A percentile compares a stretch with the other conserved stretches of the same genome.
phyloP scores from a whole-genome alignment of 2,888 invertebrate species.

The Pseudococcus longispinus region DNA sequence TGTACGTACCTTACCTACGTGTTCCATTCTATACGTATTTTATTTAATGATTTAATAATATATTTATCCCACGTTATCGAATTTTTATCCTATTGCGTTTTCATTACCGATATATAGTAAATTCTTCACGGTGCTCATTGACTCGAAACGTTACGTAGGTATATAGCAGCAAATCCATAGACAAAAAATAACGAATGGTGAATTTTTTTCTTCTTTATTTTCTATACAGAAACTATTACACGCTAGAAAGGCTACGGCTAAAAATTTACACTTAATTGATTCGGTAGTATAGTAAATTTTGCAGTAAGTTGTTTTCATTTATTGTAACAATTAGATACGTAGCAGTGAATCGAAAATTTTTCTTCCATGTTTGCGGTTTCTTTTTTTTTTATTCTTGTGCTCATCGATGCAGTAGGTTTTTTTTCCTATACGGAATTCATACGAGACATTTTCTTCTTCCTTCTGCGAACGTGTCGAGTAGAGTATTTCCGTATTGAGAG shows the following conservation, averaged over 20 bases:
- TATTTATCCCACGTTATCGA: not conserved
- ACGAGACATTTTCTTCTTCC: not conserved
- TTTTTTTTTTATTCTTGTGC: not conserved
- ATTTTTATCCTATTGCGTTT: not conserved
- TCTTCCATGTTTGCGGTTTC: slow-evolving; percentile 14
- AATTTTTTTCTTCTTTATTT: not conserved
- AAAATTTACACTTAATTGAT: slow-evolving; percentile 33
- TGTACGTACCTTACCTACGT: not conserved
- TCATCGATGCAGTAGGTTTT: slow-evolving; percentile 1
- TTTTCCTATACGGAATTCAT: not conserved
- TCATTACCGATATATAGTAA: slow-evolving; percentile 4
- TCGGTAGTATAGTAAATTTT: not conserved
- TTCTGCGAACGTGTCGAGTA: not conserved
- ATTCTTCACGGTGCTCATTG: slow-evolving; percentile 19
- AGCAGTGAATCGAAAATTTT: slow-evolving; percentile 32
- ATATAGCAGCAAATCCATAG: not conserved
- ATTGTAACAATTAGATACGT: slow-evolving; percentile 7
- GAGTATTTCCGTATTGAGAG: not conserved
- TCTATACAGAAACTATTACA: slow-evolving; percentile 16
- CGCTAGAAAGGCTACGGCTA: slow-evolving; percentile 1
- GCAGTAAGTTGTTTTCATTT: not conserved
- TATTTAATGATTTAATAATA: slow-evolving; percentile 15
- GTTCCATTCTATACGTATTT: not conserved
- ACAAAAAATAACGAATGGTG: not conserved
- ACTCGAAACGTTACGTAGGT: not conserved